These are phyloP conservation scores for Crocidura indochinensis DNA, from an alignment of 2,797 vertebrate species.

Conservation along the genomic window DNA sequence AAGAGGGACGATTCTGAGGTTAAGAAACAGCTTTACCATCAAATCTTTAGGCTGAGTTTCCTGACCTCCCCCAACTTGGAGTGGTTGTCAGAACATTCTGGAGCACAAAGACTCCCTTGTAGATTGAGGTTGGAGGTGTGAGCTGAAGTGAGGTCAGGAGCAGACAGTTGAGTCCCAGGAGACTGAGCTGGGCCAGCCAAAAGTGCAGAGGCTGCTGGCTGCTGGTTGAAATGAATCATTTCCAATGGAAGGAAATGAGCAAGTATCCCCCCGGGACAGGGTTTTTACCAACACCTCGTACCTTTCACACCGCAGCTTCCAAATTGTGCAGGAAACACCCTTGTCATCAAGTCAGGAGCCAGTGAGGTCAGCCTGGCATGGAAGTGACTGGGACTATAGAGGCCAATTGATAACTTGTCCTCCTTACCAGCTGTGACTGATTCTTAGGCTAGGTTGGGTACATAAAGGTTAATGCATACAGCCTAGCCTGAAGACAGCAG, in stretches of 20 bases:
- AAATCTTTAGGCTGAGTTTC: background rate
- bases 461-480: background rate
- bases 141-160: background rate
- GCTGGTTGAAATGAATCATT: conserved; percentile 31
- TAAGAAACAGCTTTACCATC: conserved; percentile 38
- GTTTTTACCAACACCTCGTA: conserved; percentile 52
- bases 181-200: too few species aligned
- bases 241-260: conserved; percentile 55
- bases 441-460: conserved; percentile 18
- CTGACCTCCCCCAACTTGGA: background rate
- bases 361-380: conserved; percentile 46
- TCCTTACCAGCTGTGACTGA: conserved; percentile 44
- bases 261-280: conserved; percentile 53
- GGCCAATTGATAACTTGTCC: conserved; percentile 62
- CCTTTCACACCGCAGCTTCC: conserved; percentile 51
- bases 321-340: conserved; percentile 53
- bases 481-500: conserved; percentile 25
- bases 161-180: too few species aligned
- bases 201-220: background rate
- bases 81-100: background rate
- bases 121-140: conserved; percentile 42
- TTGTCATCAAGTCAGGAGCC: conserved; percentile 44
- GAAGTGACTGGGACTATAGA: conserved; percentile 58
- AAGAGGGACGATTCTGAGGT: background rate
- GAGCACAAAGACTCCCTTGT: conserved; percentile 62